These are phyloP conservation scores for Fregata magnificens DNA, from an alignment of 2,113 vertebrate species.

Conservation along the genomic window DNA sequence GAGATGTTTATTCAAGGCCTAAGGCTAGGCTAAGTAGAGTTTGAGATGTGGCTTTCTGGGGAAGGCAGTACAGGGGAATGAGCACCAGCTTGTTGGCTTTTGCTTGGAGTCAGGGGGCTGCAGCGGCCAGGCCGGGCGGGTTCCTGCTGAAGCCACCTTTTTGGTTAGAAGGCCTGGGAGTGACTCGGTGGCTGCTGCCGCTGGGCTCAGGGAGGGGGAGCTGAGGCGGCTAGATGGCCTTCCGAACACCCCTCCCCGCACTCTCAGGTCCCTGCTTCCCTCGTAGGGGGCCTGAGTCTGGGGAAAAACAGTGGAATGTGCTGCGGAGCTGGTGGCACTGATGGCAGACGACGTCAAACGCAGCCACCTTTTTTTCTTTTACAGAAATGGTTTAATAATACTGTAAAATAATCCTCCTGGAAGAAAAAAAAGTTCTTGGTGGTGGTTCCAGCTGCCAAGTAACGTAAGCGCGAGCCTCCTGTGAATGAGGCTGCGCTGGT, in stretches of 20 bases:
- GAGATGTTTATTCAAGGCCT: neutral
- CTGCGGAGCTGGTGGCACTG: neutral
- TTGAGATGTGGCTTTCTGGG: neutral
- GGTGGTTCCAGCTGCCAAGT: neutral
- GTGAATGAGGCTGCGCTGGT: too few relatives aligned
- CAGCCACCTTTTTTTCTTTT: neutral
- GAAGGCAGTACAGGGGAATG: neutral
- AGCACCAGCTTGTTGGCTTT: neutral
- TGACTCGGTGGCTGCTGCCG: neutral
- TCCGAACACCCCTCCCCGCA: rapidly evolving
- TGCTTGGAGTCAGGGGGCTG: neutral
- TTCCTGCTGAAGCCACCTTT: neutral
- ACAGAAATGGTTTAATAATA: too few relatives aligned
- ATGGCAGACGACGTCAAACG: rapidly evolving
- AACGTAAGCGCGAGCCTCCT: rapidly evolving
- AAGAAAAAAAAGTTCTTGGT: too few relatives aligned
- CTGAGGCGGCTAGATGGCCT: rapidly evolving
- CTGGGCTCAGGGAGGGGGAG: neutral
- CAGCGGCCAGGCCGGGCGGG: rapidly evolving
- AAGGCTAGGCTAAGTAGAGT: neutral
- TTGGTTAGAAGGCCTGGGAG: neutral
- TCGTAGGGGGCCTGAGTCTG: rapidly evolving
- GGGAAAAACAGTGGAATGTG: rapidly evolving
- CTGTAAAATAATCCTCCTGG: too few relatives aligned
- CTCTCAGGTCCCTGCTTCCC: neutral